Base-by-base conservation (phyloP, 2,797 vertebrate species). In the Scarus forsteni region DNA sequence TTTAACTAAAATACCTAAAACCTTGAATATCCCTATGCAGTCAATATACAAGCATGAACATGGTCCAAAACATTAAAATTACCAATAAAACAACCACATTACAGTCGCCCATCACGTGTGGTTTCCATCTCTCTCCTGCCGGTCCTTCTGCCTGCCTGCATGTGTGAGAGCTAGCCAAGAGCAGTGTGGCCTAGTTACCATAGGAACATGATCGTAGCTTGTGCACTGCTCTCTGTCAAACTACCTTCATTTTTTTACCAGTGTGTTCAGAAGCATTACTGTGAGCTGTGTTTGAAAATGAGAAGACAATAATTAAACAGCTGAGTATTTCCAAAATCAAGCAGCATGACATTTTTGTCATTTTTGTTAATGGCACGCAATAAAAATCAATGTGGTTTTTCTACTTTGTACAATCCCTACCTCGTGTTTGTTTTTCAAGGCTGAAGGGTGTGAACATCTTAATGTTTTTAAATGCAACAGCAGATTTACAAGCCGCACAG, bases 111-210 rank as follows among this genome's bases (percentile, higher is more conserved):
- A 60, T 86, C 80, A 67, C 11, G 27, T 72, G 77, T 63, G 76
- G 64, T 80, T 69, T 81, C 59, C 81, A 81, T 62, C 56, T 76
- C 79, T 75, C 70, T 84, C 44, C 74, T 80, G 73, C 73, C 43
- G 40, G 75, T 88, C 81, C 81, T 75, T 82, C 64, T 73, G 77
- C 66, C 53, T 72, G 58, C 59, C 42, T 70, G 62, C 38, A 40
- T 74, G 68, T 74, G 80, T 67, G 76, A 50, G 80, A 81, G 78
- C 75, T 54, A 83, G 83, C 87, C 87, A 83, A 76, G 59, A 60
- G 80, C 66, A 89, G 70, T 88, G 88, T 87, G 88, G 89, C 87
- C 85, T 84, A 85, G 91, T 92, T 92, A 87, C 89, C 90, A 92
- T 92, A 83, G 88, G 86, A 92, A 92, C 91, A 60, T 83, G 81